Base-by-base conservation (phyloP, 2,113 vertebrate species). In the Eubucco bourcierii region DNA sequence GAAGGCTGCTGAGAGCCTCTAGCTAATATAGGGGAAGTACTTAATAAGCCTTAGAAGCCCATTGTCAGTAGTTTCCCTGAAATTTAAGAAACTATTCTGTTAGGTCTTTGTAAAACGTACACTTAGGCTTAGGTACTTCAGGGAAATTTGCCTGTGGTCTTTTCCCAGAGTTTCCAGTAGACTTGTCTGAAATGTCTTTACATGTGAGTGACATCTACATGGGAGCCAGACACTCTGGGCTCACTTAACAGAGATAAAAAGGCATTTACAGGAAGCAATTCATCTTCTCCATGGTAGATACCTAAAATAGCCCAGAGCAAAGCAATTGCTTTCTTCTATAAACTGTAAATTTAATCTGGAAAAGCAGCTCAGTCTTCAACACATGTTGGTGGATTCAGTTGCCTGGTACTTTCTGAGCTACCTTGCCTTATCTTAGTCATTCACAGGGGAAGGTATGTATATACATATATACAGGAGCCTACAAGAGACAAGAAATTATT, bases 261-360 rank as follows among this genome's bases (percentile, higher is more conserved):
- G 63, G 70, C 87, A 91, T 83, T 94, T 83, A 85, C 73, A 94
- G 95, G 92, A 96, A 96, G 93, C 92, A 95, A 93, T 95, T 90
- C 11, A 78, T 96, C 94, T 94, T 95, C 83, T 95, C 56, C 31
- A 27, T 16, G 33, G 60, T 85, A 87, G 68, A 88, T 60, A 95
- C 68, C 58, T 83, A 73, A 90, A 90, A 94, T 77, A 95, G 85
- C 95, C 92, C 73, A 34, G 37, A 91, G 92, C 73, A 86, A 61
- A 91, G 88, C 2, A 3, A 88, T 76, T 71, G 33, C 64, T 95
- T 93, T 83, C 85, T 76, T 88, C 58, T 37, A 72, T 52, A 71
- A 95, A 87, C 78, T 73, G 65, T 90, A 95, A 74, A 96, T 93
- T 90, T 74, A 47, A 72, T 53, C 65, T 60, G 47, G 31, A 83